Percentiles rank a stretch among this genome's conserved stretches.
Evolutionary conservation across 2,797 vertebrate species (phyloP).

Genomic region (Pipistrellus kuhlii): DNA sequence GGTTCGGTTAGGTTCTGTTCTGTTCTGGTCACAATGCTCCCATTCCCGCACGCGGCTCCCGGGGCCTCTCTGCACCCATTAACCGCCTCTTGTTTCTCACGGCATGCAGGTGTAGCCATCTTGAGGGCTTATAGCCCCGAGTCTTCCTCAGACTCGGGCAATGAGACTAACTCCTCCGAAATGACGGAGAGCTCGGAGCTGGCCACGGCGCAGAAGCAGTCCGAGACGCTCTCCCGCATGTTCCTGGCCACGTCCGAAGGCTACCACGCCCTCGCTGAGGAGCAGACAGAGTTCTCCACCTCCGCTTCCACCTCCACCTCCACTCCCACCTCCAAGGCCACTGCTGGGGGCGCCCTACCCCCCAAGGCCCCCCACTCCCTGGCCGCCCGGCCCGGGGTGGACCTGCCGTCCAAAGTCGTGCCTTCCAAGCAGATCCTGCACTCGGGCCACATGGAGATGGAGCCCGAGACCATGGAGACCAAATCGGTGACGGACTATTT

Average conservation of each 20-base stretch:
- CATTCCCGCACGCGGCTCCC: conserved; percentile 85
- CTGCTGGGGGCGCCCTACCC: conserved; percentile 86
- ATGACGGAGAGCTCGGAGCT: conserved; percentile 99
- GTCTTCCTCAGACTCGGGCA: conserved; percentile 99
- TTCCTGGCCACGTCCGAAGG: conserved; percentile 93
- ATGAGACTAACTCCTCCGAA: conserved; percentile 99
- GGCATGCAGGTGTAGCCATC: conserved; percentile 98
- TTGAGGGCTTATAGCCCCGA: conserved; percentile 98
- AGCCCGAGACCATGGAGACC: conserved; percentile 99
- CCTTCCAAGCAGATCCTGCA: conserved; percentile 96
- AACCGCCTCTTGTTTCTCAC: conserved; percentile 91
- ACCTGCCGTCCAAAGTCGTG: conserved; percentile 92
- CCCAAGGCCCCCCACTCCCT: conserved; percentile 88
- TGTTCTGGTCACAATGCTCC: conserved; percentile 87
- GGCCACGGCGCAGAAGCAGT: conserved; percentile 95
- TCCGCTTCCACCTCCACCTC: conserved; percentile 85
- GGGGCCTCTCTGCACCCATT: conserved; percentile 87
- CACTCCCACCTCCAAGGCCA: conserved; percentile 85
- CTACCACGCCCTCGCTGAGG: conserved; percentile 92
- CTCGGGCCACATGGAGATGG: conserved; percentile 97
- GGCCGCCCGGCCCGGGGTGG: conserved; percentile 87
- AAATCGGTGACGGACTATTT: conserved; percentile 98
- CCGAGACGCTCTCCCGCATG: conserved; percentile 94
- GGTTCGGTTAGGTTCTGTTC: conserved; percentile 80
- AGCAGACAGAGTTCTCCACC: conserved; percentile 92